These are phyloP conservation scores for Acanthosepion lycidas DNA, from an alignment of 2,888 invertebrate genomes.

Conservation along the genomic window DNA sequence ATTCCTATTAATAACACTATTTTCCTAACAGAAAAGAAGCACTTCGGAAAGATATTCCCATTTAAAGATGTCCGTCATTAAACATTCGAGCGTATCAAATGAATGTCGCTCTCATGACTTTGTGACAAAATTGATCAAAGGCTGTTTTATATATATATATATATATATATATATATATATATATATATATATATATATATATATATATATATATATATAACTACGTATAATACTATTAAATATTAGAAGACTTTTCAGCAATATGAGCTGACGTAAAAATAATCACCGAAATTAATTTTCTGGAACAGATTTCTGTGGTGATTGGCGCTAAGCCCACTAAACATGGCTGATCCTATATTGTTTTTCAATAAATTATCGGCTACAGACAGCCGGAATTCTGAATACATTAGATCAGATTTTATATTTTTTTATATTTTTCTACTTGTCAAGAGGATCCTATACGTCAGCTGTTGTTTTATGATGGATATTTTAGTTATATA, in stretches of 20 bases:
- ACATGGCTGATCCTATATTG: conserved; percentile 8
- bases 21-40: no score
- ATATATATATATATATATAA: no score
- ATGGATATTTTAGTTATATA: background rate
- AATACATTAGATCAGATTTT: background rate
- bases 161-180: no score
- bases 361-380: conserved; percentile 20
- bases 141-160: no score
- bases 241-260: background rate
- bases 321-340: background rate
- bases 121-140: no score
- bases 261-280: background rate
- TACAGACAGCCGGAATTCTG: background rate
- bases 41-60: no score
- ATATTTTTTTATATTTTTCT: background rate
- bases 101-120: no score
- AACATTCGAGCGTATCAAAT: no score
- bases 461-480: conserved; percentile 33
- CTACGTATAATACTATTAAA: no score
- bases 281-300: background rate
- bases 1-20: no score
- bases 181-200: no score
- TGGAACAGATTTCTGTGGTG: background rate
- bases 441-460: background rate
- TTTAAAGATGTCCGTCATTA: no score